Evolutionary conservation across 2,113 vertebrate genomes (phyloP).

Genomic region (Pteruthius melanotis): DNA sequence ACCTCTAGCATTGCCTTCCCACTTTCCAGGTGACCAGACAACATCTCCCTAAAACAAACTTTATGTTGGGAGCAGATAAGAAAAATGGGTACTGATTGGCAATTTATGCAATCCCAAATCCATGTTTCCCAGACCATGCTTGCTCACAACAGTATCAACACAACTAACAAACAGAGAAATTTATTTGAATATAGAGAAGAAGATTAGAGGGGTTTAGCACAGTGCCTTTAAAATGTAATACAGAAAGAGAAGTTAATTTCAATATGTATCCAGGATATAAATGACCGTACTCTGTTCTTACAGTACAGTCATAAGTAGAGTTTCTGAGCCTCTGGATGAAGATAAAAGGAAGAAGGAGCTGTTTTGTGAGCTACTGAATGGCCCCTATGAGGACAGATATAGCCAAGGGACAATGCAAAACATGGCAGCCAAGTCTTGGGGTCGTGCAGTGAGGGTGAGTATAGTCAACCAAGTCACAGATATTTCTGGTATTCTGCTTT

Average conservation of each 20-base stretch:
- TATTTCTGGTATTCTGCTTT: not conserved
- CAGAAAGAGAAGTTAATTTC: not conserved
- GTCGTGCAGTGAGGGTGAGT: fast-evolving
- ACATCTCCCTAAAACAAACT: not conserved
- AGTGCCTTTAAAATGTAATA: not conserved
- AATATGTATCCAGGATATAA: not conserved
- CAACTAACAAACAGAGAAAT: not conserved
- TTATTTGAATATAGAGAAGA: not conserved
- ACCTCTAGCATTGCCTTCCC: not conserved
- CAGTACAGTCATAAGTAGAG: not conserved
- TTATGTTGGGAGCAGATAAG: not conserved
- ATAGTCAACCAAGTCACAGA: not conserved
- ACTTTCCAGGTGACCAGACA: not conserved
- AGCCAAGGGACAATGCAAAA: not conserved
- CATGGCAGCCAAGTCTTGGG: not conserved
- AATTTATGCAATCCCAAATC: not conserved
- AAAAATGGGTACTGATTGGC: not conserved
- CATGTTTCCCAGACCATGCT: not conserved
- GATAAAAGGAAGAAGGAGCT: not conserved
- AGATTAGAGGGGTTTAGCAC: not conserved
- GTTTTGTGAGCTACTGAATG: not conserved
- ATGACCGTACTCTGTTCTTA: not conserved
- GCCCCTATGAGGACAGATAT: not conserved
- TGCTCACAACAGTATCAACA: not conserved
- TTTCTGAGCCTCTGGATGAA: not conserved